Percentiles rank a stretch among this genome's conserved stretches.
These are phyloP conservation scores for Balaenoptera acutorostrata DNA, from an alignment of 2,113 vertebrate genomes.

Conservation along the genomic window DNA sequence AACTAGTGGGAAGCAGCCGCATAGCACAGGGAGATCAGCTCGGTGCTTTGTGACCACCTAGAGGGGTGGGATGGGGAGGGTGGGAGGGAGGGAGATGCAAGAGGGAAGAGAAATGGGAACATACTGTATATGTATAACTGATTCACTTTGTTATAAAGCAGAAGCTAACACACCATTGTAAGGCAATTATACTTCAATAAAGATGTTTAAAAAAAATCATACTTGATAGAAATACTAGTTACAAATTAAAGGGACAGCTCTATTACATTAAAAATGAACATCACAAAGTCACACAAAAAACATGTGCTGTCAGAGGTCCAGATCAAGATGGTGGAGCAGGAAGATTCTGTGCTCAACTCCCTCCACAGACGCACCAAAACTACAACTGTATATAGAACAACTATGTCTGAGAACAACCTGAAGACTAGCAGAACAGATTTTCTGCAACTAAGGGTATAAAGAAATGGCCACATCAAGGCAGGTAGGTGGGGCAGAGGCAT, in stretches of 20 bases:
- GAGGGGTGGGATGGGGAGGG: too few relatives aligned
- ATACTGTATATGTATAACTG: too few relatives aligned
- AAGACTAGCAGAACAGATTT: background rate
- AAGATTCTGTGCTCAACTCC: background rate
- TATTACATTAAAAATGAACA: background rate
- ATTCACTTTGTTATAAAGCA: too few relatives aligned
- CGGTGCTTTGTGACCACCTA: too few relatives aligned
- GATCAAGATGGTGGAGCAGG: background rate
- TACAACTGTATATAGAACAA: background rate
- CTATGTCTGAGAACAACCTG: background rate
- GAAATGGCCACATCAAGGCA: background rate
- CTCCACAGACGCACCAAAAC: background rate
- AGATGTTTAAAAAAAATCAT: too few relatives aligned
- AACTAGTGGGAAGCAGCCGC: too few relatives aligned
- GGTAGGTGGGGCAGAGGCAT: fast-evolving
- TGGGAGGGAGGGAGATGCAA: too few relatives aligned
- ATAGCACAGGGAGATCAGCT: too few relatives aligned
- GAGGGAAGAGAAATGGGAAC: too few relatives aligned
- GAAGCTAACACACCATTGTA: too few relatives aligned
- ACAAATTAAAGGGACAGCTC: background rate
- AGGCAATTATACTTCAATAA: too few relatives aligned
- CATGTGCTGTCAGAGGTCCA: background rate
- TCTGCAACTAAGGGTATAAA: background rate
- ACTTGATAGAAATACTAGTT: too few relatives aligned
- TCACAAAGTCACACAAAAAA: background rate